Evolutionary conservation across 2,113 vertebrate species (phyloP).

Genomic region (Psilopsiagon aurifrons): DNA sequence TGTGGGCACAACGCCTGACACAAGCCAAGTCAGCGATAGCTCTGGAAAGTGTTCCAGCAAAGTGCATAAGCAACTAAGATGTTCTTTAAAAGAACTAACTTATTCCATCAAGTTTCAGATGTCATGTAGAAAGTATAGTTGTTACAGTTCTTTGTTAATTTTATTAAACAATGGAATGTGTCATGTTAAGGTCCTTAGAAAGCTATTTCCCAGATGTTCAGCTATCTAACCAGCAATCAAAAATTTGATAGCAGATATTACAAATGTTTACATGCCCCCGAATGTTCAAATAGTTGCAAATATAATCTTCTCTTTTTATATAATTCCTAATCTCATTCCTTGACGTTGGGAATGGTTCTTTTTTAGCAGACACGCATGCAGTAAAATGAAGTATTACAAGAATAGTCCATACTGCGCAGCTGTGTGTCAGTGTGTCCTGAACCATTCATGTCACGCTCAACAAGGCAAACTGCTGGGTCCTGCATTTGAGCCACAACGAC

Average conservation of each 20-base stretch:
- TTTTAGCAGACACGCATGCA: not conserved
- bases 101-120: slow-evolving; percentile 46
- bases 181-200: slow-evolving; percentile 5
- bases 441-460: too few species aligned
- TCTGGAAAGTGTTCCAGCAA: slow-evolving; percentile 69
- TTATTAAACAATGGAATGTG: slow-evolving; percentile 50
- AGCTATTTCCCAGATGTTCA: slow-evolving; percentile 33
- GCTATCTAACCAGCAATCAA: slow-evolving; percentile 33
- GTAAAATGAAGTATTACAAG: not conserved
- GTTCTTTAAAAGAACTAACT: not conserved
- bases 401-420: fast-evolving
- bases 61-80: slow-evolving; percentile 60
- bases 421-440: fast-evolving
- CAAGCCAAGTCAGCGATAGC: slow-evolving; percentile 69
- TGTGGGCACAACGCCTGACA: slow-evolving; percentile 66
- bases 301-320: slow-evolving; percentile 5
- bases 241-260: slow-evolving; percentile 6
- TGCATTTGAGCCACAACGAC: not conserved
- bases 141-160: slow-evolving; percentile 54
- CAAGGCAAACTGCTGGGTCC: not conserved
- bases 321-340: slow-evolving; percentile 50
- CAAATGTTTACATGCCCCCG: not conserved
- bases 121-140: not conserved
- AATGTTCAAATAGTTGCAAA: slow-evolving; percentile 15
- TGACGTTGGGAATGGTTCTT: not conserved